phyloP scores from a whole-genome alignment of 2,113 vertebrate species.

The Dendrocopos noguchii region DNA sequence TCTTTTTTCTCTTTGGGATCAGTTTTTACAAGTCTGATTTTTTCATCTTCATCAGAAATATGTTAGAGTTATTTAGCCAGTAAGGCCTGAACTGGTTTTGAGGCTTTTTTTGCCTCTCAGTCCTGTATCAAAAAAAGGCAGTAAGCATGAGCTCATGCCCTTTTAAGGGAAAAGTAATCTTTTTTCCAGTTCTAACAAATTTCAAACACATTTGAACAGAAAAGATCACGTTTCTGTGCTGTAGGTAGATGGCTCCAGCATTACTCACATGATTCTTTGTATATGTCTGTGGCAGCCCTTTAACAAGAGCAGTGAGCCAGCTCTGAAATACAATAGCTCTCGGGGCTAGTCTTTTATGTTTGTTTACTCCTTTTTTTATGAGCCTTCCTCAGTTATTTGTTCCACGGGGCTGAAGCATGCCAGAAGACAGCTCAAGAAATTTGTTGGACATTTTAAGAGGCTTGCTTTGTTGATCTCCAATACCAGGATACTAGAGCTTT shows the following conservation, averaged over 20 bases:
- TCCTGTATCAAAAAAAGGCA: conserved; percentile 22
- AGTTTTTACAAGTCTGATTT: conserved; percentile 34
- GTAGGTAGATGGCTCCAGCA: conserved; percentile 76
- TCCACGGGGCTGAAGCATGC: conserved; percentile 42
- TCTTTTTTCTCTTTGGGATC: background rate
- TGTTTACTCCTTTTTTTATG: conserved; percentile 78
- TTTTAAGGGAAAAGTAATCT: conserved; percentile 75
- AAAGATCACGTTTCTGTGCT: conserved; percentile 76
- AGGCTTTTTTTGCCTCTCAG: background rate
- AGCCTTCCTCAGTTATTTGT: conserved; percentile 64
- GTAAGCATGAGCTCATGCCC: conserved; percentile 8
- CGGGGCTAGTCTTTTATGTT: conserved; percentile 71
- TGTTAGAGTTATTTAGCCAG: conserved; percentile 61
- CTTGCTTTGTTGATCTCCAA: background rate
- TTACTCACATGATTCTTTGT: conserved; percentile 71
- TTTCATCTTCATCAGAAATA: conserved; percentile 53
- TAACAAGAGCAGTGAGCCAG: conserved; percentile 68
- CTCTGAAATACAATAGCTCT: conserved; percentile 71
- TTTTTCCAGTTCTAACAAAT: conserved; percentile 78
- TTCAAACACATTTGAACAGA: conserved; percentile 75
- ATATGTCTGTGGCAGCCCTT: conserved; percentile 67
- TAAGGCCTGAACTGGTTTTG: conserved; percentile 4
- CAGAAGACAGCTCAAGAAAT: conserved; percentile 59
- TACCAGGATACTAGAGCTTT: background rate
- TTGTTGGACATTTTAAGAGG: background rate